phyloP scores from a whole-genome alignment of 1,140 invertebrate species.

The Drosophila auraria region DNA sequence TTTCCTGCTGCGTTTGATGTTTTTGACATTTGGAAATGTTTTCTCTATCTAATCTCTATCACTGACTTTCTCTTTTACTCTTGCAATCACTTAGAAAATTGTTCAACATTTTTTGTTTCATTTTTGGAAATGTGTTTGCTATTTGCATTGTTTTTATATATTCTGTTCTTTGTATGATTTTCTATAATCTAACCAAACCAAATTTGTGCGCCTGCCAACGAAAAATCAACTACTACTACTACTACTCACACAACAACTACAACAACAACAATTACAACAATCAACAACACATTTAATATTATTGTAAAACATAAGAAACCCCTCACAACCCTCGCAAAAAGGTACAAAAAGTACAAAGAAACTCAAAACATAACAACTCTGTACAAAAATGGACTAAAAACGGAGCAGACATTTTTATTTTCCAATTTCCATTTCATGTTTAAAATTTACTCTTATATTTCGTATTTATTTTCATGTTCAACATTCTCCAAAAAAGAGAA shows the following conservation, averaged over 20 bases:
- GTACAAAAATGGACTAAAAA: constrained; percentile 34
- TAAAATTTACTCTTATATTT: constrained; percentile 22
- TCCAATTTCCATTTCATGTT: constrained; percentile 18
- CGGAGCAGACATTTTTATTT: constrained; percentile 10
- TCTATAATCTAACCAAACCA: constrained; percentile 25
- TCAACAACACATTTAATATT: constrained; percentile 42
- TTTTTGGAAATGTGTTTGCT: constrained; percentile 36
- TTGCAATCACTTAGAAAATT: constrained; percentile 31
- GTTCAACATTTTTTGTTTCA: constrained; percentile 32
- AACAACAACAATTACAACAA: constrained; percentile 40
- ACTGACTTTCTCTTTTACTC: constrained; percentile 31
- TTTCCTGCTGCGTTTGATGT: constrained; percentile 23
- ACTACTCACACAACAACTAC: constrained; percentile 50
- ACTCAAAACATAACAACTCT: constrained; percentile 28
- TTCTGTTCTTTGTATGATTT: constrained; percentile 16
- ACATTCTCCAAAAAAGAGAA: constrained; percentile 10
- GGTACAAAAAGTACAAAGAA: constrained; percentile 45
- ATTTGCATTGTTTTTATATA: constrained; percentile 30
- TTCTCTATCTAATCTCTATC: constrained; percentile 21
- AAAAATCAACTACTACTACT: constrained; percentile 37
- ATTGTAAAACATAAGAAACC: constrained; percentile 40
- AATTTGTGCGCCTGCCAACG: constrained; percentile 51
- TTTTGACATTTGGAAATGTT: constrained; percentile 32
- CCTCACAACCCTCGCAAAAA: constrained; percentile 18
- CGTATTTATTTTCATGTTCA: constrained; percentile 24